Percentiles rank a stretch among this genome's conserved stretches.
Evolutionary conservation across 2,888 invertebrate genomes (phyloP).

Genomic region (Teinopalpus imperialis): DNA sequence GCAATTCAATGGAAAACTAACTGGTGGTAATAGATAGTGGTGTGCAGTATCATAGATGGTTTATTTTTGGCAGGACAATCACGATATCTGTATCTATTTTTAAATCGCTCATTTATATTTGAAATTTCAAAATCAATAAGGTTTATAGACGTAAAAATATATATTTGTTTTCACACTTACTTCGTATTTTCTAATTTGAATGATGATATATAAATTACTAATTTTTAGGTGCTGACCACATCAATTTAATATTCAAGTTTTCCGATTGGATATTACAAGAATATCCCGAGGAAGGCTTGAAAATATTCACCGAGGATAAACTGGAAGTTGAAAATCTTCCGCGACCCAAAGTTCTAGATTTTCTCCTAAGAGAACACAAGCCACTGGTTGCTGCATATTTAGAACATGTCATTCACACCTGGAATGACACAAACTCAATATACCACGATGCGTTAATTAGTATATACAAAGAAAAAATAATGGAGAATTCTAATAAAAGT

Average conservation of each 20-base stretch:
- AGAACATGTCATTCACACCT: conserved; percentile 95
- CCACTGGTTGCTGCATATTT: conserved; percentile 94
- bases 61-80: no score
- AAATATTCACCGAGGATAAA: conserved; percentile 93
- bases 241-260: conserved; percentile 96
- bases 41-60: no score
- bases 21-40: no score
- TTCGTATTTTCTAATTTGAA: no score
- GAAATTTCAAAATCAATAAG: no score
- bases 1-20: no score
- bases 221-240: conserved; percentile 89
- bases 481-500: conserved; percentile 42
- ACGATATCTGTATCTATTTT: no score
- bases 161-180: no score
- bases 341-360: conserved; percentile 93
- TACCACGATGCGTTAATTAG: conserved; percentile 96
- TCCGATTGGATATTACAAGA: conserved; percentile 95
- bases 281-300: conserved; percentile 94
- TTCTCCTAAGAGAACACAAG: conserved; percentile 91
- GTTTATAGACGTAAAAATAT: no score
- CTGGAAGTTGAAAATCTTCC: conserved; percentile 95
- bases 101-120: no score
- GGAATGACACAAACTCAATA: conserved; percentile 92
- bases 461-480: conserved; percentile 91
- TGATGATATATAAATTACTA: no score